Conservation (phyloP, 2,113 vertebrate species). For the Isurus oxyrinchus region DNA sequence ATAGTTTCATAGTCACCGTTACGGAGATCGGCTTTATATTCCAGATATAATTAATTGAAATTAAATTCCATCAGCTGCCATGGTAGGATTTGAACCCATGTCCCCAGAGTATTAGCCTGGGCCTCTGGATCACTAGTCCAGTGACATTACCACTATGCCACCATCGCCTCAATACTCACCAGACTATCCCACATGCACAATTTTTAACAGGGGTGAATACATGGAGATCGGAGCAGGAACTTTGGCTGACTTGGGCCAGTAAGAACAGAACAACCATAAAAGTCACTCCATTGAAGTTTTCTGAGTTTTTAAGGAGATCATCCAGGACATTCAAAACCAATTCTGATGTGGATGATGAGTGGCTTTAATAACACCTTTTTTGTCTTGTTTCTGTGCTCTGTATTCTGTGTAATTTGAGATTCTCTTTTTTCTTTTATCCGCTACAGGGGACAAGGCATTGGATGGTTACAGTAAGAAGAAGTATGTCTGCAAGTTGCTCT, state of each 20-base stretch:
- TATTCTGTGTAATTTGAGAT: not conserved
- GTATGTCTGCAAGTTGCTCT: slow-evolving; percentile 87
- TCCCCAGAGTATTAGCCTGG: no score
- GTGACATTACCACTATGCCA: no score
- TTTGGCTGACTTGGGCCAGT: not conserved
- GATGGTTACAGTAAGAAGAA: slow-evolving; percentile 94
- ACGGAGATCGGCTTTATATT: no score
- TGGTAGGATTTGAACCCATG: no score
- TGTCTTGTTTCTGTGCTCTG: not conserved
- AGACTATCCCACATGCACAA: not conserved
- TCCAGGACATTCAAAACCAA: no score
- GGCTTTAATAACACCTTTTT: not conserved
- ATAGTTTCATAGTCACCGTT: no score
- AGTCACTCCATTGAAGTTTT: no score
- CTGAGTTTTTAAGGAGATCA: no score
- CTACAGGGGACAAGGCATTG: slow-evolving; percentile 77
- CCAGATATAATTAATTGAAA: no score
- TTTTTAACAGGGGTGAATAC: not conserved
- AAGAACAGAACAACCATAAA: no score
- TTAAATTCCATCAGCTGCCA: no score
- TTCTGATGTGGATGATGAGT: not conserved
- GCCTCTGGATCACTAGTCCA: no score
- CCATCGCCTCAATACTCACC: not conserved
- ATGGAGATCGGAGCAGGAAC: not conserved
- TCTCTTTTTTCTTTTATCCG: not conserved